Percentiles rank a stretch among this genome's conserved stretches.
Evolutionary conservation across 1,140 invertebrate species (phyloP).

Genomic region (Caenorhabditis latens): DNA sequence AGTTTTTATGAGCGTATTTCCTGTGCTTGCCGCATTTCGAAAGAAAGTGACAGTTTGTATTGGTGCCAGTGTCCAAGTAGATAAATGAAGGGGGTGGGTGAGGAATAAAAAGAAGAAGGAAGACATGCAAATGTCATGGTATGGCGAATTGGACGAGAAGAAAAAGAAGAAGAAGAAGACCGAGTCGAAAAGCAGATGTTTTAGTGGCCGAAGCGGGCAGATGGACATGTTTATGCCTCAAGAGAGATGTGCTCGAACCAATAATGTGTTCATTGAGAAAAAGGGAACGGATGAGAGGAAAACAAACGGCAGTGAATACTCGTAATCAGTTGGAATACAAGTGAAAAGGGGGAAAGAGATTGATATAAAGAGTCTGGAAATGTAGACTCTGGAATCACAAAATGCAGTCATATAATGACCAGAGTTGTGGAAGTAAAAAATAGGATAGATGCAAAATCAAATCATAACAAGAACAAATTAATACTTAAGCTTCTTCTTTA

Average conservation of each 20-base stretch:
- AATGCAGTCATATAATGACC: neutral
- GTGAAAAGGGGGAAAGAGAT: neutral
- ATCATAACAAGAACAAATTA: neutral
- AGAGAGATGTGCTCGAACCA: constrained; percentile 54
- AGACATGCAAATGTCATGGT: constrained; percentile 54
- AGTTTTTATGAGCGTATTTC: constrained; percentile 33
- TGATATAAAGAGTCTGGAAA: neutral
- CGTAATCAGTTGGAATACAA: constrained; percentile 33
- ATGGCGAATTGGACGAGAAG: constrained; percentile 14
- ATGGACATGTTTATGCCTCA: constrained; percentile 50
- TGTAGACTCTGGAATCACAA: neutral
- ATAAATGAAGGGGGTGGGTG: constrained; percentile 9
- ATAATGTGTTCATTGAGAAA: constrained; percentile 44
- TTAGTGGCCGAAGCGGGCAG: constrained; percentile 48
- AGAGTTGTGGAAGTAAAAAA: neutral
- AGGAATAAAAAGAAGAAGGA: neutral
- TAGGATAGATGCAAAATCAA: no score
- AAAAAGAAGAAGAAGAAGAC: neutral
- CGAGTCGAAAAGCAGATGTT: constrained; percentile 53
- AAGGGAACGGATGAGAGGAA: neutral
- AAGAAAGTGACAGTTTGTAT: constrained; percentile 38
- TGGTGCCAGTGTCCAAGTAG: neutral
- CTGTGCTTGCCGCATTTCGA: constrained; percentile 52
- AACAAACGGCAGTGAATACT: neutral
- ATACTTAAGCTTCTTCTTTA: neutral